Percentiles rank a stretch among this genome's conserved stretches.
phyloP scores from a whole-genome alignment of 2,888 invertebrate genomes.

The Euspilapteryx auroguttella region DNA sequence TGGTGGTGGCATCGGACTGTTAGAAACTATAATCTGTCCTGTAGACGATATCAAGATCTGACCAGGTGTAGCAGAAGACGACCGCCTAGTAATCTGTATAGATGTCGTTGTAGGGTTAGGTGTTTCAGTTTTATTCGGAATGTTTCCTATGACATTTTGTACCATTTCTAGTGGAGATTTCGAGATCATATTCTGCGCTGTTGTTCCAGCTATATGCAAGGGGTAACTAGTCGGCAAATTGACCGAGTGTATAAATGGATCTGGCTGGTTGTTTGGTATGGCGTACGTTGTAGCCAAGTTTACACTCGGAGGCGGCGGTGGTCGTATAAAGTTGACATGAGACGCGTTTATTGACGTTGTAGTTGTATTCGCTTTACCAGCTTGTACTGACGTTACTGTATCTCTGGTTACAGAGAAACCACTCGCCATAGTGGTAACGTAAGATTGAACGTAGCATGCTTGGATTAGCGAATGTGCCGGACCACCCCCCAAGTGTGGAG shows the following conservation, averaged over 20 bases:
- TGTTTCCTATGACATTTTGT: constrained; percentile 73
- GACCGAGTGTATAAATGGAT: constrained; percentile 47
- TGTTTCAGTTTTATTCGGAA: constrained; percentile 49
- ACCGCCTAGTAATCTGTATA: constrained; percentile 21
- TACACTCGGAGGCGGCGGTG: constrained; percentile 38
- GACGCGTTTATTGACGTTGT: constrained; percentile 75
- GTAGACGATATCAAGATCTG: constrained; percentile 78
- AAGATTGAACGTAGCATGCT: constrained; percentile 43
- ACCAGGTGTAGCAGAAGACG: constrained; percentile 46
- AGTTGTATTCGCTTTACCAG: constrained; percentile 74
- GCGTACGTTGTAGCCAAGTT: constrained; percentile 43
- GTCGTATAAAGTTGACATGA: constrained; percentile 41
- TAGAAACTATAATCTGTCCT: constrained; percentile 73
- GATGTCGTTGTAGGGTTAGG: constrained; percentile 40
- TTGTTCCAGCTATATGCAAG: constrained; percentile 46
- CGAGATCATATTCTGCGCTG: constrained; percentile 52
- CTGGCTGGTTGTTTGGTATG: constrained; percentile 48
- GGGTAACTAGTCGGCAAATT: constrained; percentile 47
- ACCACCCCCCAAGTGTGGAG: constrained; percentile 47
- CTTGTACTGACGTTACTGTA: constrained; percentile 79
- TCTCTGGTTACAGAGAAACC: constrained; percentile 78
- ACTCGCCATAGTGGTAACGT: constrained; percentile 63
- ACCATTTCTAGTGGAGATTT: constrained; percentile 76
- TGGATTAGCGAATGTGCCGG: constrained; percentile 43
- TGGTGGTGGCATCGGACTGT: constrained; percentile 67